Conservation (phyloP, 30 jellyfish, hydroid and myxozoan species). For the Turritopsis dohrnii region DNA sequence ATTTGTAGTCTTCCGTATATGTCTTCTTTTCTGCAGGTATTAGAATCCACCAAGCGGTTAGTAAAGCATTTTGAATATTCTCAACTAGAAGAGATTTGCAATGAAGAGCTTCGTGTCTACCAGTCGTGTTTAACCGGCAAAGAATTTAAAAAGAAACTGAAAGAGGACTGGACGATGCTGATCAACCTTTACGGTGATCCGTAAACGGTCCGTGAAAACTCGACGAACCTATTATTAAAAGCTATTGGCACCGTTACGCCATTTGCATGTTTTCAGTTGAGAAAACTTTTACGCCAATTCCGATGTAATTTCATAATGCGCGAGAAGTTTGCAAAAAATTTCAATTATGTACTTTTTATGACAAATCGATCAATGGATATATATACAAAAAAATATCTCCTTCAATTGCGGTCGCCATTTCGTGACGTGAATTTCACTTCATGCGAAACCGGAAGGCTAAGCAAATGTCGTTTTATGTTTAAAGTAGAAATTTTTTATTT, state of each 20-base stretch:
- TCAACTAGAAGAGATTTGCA: constrained; percentile 38
- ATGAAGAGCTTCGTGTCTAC: constrained; percentile 45
- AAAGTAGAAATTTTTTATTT: background rate
- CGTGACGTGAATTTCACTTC: background rate
- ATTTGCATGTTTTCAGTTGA: background rate
- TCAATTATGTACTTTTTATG: background rate
- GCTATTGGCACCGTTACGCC: background rate
- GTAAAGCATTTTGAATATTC: constrained; percentile 34
- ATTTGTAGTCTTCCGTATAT: background rate
- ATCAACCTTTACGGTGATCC: constrained; percentile 40
- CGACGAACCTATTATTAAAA: background rate
- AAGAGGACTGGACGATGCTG: constrained; percentile 65
- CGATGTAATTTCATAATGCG: background rate
- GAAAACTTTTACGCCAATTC: background rate
- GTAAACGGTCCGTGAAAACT: background rate
- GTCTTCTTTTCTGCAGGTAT: constrained; percentile 22
- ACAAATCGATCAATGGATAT: too few species aligned
- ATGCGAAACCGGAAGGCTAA: background rate
- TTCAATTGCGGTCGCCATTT: too few species aligned
- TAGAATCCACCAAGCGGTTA: constrained; percentile 54
- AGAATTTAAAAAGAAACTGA: constrained; percentile 40
- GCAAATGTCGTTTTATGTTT: background rate
- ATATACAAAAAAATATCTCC: too few species aligned
- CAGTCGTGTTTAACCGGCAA: constrained; percentile 34
- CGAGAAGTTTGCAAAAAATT: background rate